These are phyloP conservation scores for Amia ocellicauda DNA, from an alignment of 2,113 vertebrate species.

Conservation along the genomic window DNA sequence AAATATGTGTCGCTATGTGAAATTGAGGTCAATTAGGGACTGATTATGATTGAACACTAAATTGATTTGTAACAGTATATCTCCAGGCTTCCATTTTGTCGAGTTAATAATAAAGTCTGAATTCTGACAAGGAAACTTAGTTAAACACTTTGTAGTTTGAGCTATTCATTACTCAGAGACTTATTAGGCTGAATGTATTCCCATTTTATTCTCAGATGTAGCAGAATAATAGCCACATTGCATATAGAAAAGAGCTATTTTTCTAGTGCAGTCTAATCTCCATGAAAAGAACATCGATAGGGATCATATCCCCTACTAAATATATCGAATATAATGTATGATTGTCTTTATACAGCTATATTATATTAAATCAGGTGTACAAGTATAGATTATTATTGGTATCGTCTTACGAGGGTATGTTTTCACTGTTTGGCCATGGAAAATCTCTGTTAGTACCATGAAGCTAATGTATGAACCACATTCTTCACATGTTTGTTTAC, in stretches of 20 bases:
- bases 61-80: slow-evolving; percentile 67
- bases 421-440: too few species aligned
- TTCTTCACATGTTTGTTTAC: too few species aligned
- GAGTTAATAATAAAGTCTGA: slow-evolving; percentile 68
- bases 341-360: too few species aligned
- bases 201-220: slow-evolving; percentile 50
- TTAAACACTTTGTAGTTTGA: slow-evolving; percentile 58
- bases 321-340: too few species aligned
- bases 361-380: too few species aligned
- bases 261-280: too few species aligned
- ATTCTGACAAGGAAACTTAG: slow-evolving; percentile 62
- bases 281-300: too few species aligned
- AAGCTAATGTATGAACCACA: too few species aligned
- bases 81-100: slow-evolving; percentile 50
- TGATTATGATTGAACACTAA: slow-evolving; percentile 58
- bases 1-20: slow-evolving; percentile 56
- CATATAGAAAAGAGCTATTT: neutral
- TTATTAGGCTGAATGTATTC: slow-evolving; percentile 62
- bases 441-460: too few species aligned
- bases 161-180: slow-evolving; percentile 61
- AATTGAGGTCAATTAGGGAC: slow-evolving; percentile 69
- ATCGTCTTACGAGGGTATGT: too few species aligned
- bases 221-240: neutral
- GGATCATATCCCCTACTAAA: too few species aligned
- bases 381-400: too few species aligned